Base-by-base conservation (phyloP, 2,797 vertebrate genomes). In the Chromis chromis region DNA sequence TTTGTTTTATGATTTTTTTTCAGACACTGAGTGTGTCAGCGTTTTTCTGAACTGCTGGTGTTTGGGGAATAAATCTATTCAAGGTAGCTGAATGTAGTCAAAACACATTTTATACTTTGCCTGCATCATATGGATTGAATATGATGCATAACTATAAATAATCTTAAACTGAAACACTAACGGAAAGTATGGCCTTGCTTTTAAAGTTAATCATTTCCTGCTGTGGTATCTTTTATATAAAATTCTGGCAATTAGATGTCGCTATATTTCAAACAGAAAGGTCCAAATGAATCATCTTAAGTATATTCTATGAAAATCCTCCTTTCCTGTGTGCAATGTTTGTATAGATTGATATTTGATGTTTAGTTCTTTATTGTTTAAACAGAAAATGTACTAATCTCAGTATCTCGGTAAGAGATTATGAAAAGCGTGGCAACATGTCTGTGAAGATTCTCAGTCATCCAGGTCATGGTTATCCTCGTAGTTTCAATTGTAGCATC, bases 1-100 rank as follows among this genome's bases (percentile, higher is more conserved):
- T 39, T 16, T 4, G 40, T 7, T 46, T 31, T 81, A 16, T 9
- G 14, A 17, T 54, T 28, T 42, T 62, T 63, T 63, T 58, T 25
- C 10, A 21, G 25, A 59, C 27, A 27, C 9, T 12, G 1, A 31
- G 21, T 36, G 11, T 42, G 16, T 25, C n/a, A 56, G 10, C 5
- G 14, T 65, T 60, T 36, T n/a, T 8, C 44, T 8, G 19, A n/a
- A n/a, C 19, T 2, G 44, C 19, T 3, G 16, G 17, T 9, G 9
- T 1, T 9, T 25, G 12, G 11, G 39, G 1, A 0, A 40, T 24
- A 0, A 42, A 65, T 66, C 33, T 53, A 6, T 55, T 46, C 33
- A 42, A 27, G 11, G 16, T 50, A 55, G 50, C 25, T 21, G 1
- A 2, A 40, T 52, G 24, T 10, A n/a, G 11, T 16, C 19, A 46